Conservation (phyloP, 2,888 invertebrate genomes). For the Sympetrum striolatum region DNA sequence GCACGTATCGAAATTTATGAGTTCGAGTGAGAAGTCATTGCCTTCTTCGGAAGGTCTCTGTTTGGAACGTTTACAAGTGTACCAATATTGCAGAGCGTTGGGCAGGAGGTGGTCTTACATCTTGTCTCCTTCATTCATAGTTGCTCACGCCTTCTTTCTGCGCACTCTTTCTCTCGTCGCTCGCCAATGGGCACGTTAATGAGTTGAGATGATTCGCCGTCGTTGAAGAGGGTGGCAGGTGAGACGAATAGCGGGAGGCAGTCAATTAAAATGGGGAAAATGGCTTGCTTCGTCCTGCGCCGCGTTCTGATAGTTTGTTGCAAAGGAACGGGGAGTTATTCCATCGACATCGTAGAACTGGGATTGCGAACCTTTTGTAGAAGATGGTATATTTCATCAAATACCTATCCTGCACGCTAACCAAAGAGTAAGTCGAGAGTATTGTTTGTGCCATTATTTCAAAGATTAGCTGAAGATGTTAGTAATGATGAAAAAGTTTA, state of each 20-base stretch:
- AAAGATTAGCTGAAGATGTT: no score
- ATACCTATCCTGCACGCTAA: no score
- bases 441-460: no score
- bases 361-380: no score
- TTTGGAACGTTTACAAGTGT: neutral
- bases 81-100: no score
- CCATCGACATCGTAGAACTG: no score
- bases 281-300: neutral
- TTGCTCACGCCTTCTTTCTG: neutral
- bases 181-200: neutral
- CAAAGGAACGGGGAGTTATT: no score
- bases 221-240: neutral
- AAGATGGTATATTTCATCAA: no score
- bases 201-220: neutral
- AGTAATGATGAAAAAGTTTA: no score
- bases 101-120: no score
- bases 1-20: neutral
- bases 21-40: neutral
- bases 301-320: no score
- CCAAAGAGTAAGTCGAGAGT: no score
- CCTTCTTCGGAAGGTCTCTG: neutral
- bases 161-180: neutral
- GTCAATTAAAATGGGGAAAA: neutral
- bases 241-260: neutral
- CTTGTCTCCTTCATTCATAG: neutral